phyloP scores from a whole-genome alignment of 1,140 invertebrate species.

The Orussus abietinus region DNA sequence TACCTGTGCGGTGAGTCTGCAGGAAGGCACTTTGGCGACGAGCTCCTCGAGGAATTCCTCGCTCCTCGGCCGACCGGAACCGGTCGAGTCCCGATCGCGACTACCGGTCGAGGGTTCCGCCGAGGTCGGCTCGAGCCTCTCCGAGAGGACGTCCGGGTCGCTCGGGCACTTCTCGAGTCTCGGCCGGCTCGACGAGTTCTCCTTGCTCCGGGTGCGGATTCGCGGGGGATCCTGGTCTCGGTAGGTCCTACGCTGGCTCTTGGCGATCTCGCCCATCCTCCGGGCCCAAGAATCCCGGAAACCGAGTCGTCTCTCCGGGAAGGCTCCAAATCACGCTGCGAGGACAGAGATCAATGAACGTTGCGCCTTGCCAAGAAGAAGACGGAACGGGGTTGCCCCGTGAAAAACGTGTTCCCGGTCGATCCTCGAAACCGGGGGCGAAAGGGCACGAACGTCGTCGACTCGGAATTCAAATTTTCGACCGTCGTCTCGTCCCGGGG shows the following conservation, averaged over 20 bases:
- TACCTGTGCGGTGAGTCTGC: slow-evolving; percentile 7
- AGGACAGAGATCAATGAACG: too few species aligned
- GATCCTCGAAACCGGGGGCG: too few species aligned
- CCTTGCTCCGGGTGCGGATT: slow-evolving; percentile 31
- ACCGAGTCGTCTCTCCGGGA: too few species aligned
- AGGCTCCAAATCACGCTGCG: too few species aligned
- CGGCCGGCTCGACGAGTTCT: slow-evolving; percentile 28
- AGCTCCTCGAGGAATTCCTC: slow-evolving; percentile 31
- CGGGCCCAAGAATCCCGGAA: too few species aligned
- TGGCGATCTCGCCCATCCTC: slow-evolving; percentile 39
- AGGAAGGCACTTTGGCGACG: slow-evolving; percentile 41
- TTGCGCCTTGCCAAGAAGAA: too few species aligned
- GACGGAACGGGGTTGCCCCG: too few species aligned
- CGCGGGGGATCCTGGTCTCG: slow-evolving; percentile 45
- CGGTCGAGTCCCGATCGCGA: slow-evolving; percentile 24
- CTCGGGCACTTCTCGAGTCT: slow-evolving; percentile 41
- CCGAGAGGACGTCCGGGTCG: slow-evolving; percentile 39
- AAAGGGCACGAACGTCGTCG: too few species aligned
- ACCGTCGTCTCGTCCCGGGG: too few species aligned
- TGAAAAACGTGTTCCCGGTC: too few species aligned
- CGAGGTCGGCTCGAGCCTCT: slow-evolving; percentile 19
- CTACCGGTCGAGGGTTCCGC: slow-evolving; percentile 15
- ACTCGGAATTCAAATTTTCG: too few species aligned
- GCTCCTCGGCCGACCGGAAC: slow-evolving; percentile 29
- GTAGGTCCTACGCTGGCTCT: slow-evolving; percentile 36